Evolutionary conservation across 2,797 vertebrate species (phyloP), one percentile per base, ranked within the genome.

Genomic region (Sebastes matsubarae): DNA sequence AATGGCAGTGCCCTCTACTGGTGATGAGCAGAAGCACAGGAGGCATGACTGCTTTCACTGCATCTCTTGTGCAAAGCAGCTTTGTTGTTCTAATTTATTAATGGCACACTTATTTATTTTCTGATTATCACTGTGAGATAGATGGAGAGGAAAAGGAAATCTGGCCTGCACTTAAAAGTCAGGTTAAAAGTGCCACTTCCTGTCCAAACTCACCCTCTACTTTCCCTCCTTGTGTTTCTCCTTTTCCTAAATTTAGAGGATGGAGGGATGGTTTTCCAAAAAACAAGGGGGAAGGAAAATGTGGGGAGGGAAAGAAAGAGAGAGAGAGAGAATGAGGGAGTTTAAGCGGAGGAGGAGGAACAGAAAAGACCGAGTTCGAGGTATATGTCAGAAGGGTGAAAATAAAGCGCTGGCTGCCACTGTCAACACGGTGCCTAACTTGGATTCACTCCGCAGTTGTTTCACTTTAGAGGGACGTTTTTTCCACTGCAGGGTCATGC

Each of bases 1-100:
- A 25, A 80, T 88, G 71, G 55, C 73, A 36, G 64, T 38, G 85
- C 91, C 92, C 90, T 93, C 92, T 94, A 90, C 86, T 92, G 92
- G 87, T 73, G 38, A 86, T 81, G 61, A 77, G 54, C 36, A 68
- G 77, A 63, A 92, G 2, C 18, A 58, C 82, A 76, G 38, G 42
- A 58, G 18, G 9, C 20, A 18, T 10, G 10, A 63, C 20, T 30
- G 29, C 24, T 69, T 69, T 42, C 16, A 14, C 8, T 6, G 5
- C 32, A 24, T 14, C 8, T 46, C 63, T 25, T 34, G 6, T n/a
- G 34, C 22, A 34, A 7, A 34, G 60, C 29, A 36, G 59, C 59
- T 34, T 34, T 12, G 1, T 32, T 12, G 3, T 20, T 61, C 34
- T 14, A 16, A 22, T 22, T 38, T 32, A 64, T 13, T 38, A 4